Evolutionary conservation across 2,888 invertebrate genomes (phyloP).

Genomic region (Pyrocoelia pectoralis): DNA sequence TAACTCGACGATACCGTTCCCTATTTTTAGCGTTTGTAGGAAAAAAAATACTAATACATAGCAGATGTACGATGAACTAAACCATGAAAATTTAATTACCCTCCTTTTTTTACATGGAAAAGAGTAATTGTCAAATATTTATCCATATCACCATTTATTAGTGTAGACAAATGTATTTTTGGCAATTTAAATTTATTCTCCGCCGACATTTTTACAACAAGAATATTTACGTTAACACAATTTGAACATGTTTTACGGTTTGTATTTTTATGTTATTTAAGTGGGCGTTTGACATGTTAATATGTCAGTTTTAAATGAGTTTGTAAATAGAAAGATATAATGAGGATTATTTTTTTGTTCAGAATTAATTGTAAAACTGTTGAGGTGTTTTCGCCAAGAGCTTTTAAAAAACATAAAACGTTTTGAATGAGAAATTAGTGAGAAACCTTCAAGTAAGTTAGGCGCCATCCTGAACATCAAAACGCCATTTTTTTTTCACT

Average conservation of each 20-base stretch:
- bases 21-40: background rate
- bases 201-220: background rate
- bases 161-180: too few relatives aligned
- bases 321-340: background rate
- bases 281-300: constrained; percentile 10
- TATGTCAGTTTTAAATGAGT: constrained; percentile 9
- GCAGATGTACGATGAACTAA: constrained; percentile 10
- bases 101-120: background rate
- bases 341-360: too few relatives aligned
- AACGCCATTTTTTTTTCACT: too few relatives aligned
- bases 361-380: too few relatives aligned
- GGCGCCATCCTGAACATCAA: too few relatives aligned
- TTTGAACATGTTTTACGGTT: background rate
- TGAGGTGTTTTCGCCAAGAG: too few relatives aligned
- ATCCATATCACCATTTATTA: background rate
- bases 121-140: background rate
- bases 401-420: too few relatives aligned
- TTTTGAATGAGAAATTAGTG: too few relatives aligned
- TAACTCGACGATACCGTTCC: background rate
- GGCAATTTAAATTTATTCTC: background rate
- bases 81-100: constrained; percentile 12
- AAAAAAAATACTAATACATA: background rate
- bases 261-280: background rate
- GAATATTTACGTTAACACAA: constrained; percentile 2
- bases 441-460: too few relatives aligned